A percentile compares a stretch with the other conserved stretches of the same genome.
Evolutionary conservation across 2,797 vertebrate species (phyloP).

Genomic region (Sibirionetta formosa): DNA sequence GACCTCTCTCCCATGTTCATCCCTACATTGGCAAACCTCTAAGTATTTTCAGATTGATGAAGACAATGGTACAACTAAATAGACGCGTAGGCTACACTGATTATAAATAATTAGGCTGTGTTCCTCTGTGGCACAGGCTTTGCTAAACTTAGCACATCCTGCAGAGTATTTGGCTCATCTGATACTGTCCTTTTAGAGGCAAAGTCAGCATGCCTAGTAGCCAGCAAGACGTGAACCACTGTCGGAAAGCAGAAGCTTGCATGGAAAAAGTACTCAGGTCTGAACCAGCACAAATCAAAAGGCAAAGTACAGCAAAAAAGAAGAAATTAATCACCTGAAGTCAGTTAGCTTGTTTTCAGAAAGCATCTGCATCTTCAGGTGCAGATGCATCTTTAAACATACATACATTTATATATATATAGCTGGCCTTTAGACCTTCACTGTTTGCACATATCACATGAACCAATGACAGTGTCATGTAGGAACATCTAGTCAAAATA

Average conservation of each 20-base stretch:
- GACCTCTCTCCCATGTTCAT: neutral
- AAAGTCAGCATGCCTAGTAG: no score
- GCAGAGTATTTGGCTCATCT: neutral
- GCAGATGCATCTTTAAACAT: neutral
- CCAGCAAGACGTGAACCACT: neutral
- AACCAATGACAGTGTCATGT: neutral
- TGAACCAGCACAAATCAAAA: neutral
- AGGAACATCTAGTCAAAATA: neutral
- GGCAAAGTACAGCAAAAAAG: neutral
- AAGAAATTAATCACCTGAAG: neutral
- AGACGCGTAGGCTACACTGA: neutral
- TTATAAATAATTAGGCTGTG: neutral
- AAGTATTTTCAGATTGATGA: constrained; percentile 9
- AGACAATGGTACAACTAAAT: neutral
- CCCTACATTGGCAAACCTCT: neutral
- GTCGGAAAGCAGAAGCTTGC: neutral
- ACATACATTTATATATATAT: neutral
- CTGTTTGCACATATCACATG: neutral
- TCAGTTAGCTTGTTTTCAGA: neutral
- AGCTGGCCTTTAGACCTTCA: neutral
- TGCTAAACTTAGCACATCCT: neutral
- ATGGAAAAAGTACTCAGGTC: neutral
- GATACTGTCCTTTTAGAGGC: neutral
- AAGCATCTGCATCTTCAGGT: neutral
- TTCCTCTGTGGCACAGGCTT: neutral